These are phyloP conservation scores for Mastigias papua DNA, from an alignment of 30 jellyfish, hydroid and myxozoan genomes.

Conservation along the genomic window DNA sequence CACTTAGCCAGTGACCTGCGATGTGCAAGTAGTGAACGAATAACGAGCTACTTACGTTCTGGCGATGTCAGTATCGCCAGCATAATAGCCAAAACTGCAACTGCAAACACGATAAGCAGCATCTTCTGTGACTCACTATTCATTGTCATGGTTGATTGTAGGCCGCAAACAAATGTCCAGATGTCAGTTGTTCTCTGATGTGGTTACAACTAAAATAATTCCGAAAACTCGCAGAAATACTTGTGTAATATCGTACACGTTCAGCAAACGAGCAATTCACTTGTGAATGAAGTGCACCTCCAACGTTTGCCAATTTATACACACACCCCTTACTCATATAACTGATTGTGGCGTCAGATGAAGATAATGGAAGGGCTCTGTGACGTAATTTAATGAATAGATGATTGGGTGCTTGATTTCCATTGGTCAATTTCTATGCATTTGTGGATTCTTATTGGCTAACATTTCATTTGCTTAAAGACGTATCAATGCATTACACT, in stretches of 20 bases:
- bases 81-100: not conserved
- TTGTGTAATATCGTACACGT: not conserved
- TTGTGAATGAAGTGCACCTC: not conserved
- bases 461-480: not conserved
- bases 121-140: not conserved
- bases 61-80: not conserved
- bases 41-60: not conserved
- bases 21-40: not conserved
- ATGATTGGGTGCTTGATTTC: not conserved
- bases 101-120: not conserved
- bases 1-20: no score
- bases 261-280: not conserved
- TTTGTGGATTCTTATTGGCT: not conserved
- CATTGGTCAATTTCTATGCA: not conserved
- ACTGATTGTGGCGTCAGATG: slow-evolving; percentile 1
- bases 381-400: not conserved
- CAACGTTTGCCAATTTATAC: not conserved
- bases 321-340: not conserved
- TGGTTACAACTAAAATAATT: not conserved
- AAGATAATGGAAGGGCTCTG: not conserved
- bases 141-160: not conserved
- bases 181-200: not conserved
- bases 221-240: not conserved
- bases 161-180: not conserved
- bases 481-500: not conserved